Evolutionary conservation across 2,797 vertebrate genomes (phyloP), one percentile per base, ranked within the genome.

Genomic region (Poliocrania exsul): DNA sequence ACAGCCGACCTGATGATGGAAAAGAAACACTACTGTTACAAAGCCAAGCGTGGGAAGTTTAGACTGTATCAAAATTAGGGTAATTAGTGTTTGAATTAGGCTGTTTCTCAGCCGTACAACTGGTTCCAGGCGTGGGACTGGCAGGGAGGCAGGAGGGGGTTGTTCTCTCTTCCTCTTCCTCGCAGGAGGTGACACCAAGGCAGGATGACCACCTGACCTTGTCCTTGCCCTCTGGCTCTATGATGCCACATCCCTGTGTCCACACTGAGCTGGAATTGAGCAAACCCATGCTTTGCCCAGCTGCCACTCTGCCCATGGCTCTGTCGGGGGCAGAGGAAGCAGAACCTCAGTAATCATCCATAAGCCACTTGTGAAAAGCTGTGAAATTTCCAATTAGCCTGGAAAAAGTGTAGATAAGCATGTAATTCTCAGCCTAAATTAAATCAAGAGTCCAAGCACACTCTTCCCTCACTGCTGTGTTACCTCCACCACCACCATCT

Each of bases 161-260:
- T 28, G 42, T 64, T 40, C 46, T 60, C 62, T 70, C 33, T n/a
- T 46, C 28, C 13, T 73, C 38, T 5, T 50, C 7, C 64, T 56
- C 67, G 12, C 0, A 0, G 65, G 33, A 85, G 74, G 7, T 26
- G 67, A 40, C 29, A 15, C 4, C 71, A 8, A 6, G 20, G 3
- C 35, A 24, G 46, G 28, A 8, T 0, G 1, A 3, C 8, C 1
- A 0, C 24, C 25, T 0, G 6, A 26, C 44, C 58, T 44, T 9
- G 17, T 35, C 77, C 29, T 7, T 11, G 31, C 7, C 14, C 47
- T 51, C 16, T 12, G 18, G 11, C n/a, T 42, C 35, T 1, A 0
- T 0, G 14, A 5, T 0, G 6, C 25, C 1, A 0, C 8, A 12
- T 28, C 62, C 25, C 1, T 1, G n/a, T 33, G 24, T 6, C 35